Conservation (phyloP, 2,888 invertebrate genomes). For the Melanotus villosus region DNA sequence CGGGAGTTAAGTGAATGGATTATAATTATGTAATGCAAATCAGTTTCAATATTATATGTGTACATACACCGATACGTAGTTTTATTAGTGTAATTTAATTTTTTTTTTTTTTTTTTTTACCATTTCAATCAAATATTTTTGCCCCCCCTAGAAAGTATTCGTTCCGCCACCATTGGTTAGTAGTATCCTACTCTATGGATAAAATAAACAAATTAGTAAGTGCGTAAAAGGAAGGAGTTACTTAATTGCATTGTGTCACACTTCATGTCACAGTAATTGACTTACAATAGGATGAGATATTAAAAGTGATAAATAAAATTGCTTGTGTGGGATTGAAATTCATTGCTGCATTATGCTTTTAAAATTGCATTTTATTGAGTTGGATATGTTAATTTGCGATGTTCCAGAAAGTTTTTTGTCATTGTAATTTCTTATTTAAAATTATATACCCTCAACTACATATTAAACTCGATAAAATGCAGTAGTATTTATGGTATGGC, state of each 20-base stretch:
- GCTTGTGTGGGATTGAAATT: conserved; percentile 11
- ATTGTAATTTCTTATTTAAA: too few relatives aligned
- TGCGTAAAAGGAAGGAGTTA: neutral
- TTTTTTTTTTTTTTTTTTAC: too few relatives aligned
- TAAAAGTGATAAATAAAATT: conserved; percentile 7
- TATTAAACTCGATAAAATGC: neutral
- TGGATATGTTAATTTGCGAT: neutral
- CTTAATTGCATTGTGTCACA: conserved; percentile 4
- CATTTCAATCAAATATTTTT: too few relatives aligned
- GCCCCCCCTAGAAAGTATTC: too few relatives aligned
- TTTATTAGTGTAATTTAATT: too few relatives aligned
- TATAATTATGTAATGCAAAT: too few relatives aligned
- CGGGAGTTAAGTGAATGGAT: too few relatives aligned
- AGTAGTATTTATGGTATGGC: neutral
- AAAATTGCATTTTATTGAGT: neutral
- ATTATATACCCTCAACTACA: too few relatives aligned
- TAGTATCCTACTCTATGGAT: too few relatives aligned
- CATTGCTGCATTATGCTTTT: conserved; percentile 12
- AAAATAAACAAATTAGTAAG: neutral
- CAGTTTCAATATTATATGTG: too few relatives aligned
- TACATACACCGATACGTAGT: too few relatives aligned
- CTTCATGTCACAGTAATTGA: conserved; percentile 10
- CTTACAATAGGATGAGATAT: conserved; percentile 6
- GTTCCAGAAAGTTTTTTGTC: neutral
- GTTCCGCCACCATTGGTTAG: too few relatives aligned